Percentiles rank a stretch among this genome's conserved stretches.
These are phyloP conservation scores for Periophthalmus magnuspinnatus DNA, from an alignment of 2,797 vertebrate species.

Conservation along the genomic window DNA sequence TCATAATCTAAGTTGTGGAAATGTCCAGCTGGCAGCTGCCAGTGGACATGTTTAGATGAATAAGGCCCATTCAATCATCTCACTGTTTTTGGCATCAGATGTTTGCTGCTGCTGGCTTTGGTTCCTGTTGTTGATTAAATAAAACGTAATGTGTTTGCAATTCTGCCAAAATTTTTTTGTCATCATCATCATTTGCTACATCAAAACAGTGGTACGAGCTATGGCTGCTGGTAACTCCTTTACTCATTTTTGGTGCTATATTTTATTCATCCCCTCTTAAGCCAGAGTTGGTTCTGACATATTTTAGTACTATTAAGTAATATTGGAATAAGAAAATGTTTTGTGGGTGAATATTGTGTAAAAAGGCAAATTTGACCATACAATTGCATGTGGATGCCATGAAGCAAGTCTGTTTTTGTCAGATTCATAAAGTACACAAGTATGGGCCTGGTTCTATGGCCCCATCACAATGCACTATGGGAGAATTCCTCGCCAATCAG, in stretches of 20 bases:
- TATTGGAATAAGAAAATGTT: background rate
- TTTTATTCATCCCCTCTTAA: background rate
- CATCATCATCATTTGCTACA: background rate
- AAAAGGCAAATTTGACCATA: background rate
- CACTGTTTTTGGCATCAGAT: slow-evolving; percentile 7
- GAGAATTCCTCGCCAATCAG: slow-evolving; percentile 50
- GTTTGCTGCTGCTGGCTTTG: background rate
- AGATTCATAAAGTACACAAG: background rate
- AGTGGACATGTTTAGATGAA: slow-evolving; percentile 43
- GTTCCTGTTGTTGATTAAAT: background rate
- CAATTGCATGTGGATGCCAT: background rate
- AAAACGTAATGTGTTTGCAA: background rate
- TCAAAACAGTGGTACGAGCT: background rate
- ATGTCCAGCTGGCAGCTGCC: slow-evolving; percentile 30
- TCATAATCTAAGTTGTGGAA: slow-evolving; percentile 20
- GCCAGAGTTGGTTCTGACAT: background rate
- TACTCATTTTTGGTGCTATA: too few species aligned
- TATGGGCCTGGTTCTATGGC: background rate
- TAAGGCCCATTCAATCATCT: slow-evolving; percentile 23
- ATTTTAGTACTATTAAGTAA: background rate
- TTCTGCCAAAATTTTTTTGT: background rate
- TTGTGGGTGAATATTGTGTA: background rate
- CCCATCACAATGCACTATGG: slow-evolving; percentile 35
- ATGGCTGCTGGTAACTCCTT: too few species aligned
- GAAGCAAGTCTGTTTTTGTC: background rate